Evolutionary conservation across 2,797 vertebrate species (phyloP).

Genomic region (Clarias platycephalus): DNA sequence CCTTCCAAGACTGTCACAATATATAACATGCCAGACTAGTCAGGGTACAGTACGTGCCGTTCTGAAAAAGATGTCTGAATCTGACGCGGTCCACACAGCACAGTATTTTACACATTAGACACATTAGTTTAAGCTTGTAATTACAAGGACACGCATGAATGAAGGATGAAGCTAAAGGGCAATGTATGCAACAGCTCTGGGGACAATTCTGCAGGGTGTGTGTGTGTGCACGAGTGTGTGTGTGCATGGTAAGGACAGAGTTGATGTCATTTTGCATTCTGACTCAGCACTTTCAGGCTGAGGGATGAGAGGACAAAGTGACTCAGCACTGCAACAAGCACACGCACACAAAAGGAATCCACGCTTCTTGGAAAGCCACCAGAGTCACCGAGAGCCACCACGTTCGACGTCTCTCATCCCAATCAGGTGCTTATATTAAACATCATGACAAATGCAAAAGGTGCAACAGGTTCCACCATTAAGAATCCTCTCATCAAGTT

Average conservation of each 20-base stretch:
- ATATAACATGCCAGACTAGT: background rate
- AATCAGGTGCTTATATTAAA: background rate
- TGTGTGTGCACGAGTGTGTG: constrained; percentile 14
- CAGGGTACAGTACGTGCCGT: background rate
- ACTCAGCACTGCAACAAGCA: constrained; percentile 41
- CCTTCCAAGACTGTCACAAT: background rate
- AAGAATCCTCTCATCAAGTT: no score
- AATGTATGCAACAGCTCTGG: background rate
- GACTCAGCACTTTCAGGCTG: constrained; percentile 36
- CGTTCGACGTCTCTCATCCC: background rate
- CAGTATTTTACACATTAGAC: no score
- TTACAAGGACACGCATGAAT: background rate
- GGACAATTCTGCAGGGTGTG: background rate
- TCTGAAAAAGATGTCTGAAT: background rate
- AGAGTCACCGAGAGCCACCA: background rate
- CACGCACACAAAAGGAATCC: background rate
- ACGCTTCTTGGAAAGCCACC: background rate
- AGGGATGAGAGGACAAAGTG: constrained; percentile 39
- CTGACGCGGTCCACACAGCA: background rate
- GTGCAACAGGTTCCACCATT: background rate
- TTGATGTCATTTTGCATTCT: constrained; percentile 33
- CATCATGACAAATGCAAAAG: background rate
- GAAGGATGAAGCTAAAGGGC: background rate
- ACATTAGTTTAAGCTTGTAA: background rate
- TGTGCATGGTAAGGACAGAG: constrained; percentile 23